These are phyloP conservation scores for Pteria penguin DNA, from an alignment of 2,888 invertebrate species.

Conservation along the genomic window DNA sequence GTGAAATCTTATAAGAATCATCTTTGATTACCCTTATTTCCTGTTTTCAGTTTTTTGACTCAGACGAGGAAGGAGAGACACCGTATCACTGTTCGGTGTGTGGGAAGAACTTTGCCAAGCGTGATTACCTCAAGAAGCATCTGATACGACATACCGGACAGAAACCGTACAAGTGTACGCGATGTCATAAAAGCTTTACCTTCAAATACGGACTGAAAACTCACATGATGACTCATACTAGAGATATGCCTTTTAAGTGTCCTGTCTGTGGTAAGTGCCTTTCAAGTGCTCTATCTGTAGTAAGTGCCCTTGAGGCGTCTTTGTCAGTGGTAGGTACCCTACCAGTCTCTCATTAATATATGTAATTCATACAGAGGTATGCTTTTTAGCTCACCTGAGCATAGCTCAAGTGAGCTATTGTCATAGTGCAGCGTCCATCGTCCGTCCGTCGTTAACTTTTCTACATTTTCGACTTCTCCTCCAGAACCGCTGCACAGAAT, in stretches of 20 bases:
- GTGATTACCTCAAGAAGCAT: constrained; percentile 17
- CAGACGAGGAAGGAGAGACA: not conserved
- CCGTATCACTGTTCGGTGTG: constrained; percentile 1
- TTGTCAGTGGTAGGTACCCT: too few species aligned
- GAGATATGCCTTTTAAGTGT: constrained; percentile 15
- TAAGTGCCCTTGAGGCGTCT: too few species aligned
- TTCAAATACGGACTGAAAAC: constrained; percentile 15
- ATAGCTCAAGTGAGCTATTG: too few species aligned
- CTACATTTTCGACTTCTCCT: too few species aligned
- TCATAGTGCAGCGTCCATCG: too few species aligned
- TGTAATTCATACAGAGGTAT: constrained; percentile 3
- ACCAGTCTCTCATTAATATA: too few species aligned
- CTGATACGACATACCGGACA: constrained; percentile 19
- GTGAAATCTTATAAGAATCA: too few species aligned
- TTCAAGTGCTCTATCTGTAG: too few species aligned
- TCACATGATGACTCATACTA: constrained; percentile 21
- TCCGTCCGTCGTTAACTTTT: too few species aligned
- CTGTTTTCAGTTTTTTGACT: not conserved
- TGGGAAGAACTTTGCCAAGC: constrained; percentile 10
- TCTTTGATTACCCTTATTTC: too few species aligned
- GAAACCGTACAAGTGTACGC: constrained; percentile 5
- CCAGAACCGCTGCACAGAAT: too few species aligned
- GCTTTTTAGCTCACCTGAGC: constrained; percentile 9
- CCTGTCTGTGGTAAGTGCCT: not conserved
- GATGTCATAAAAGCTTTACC: constrained; percentile 11